phyloP scores from a whole-genome alignment of 2,888 invertebrate species.

The Cataglyphis albicans region DNA sequence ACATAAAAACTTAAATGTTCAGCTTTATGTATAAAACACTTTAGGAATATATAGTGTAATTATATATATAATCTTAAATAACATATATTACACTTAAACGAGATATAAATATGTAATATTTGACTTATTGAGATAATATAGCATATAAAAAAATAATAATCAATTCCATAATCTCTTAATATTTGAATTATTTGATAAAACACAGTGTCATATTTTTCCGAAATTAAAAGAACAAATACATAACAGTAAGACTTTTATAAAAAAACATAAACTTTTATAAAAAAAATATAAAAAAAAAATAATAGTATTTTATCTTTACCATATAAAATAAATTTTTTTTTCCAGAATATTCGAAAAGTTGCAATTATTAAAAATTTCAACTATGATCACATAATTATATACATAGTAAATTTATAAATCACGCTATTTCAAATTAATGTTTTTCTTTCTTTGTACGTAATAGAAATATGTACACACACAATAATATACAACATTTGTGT shows the following conservation, averaged over 20 bases:
- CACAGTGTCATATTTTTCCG: conserved; percentile 11
- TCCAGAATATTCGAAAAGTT: not conserved
- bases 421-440: not conserved
- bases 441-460: not conserved
- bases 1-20: conserved; percentile 42
- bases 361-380: not conserved
- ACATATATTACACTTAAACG: conserved; percentile 28
- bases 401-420: conserved; percentile 9
- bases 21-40: conserved; percentile 45
- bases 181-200: conserved; percentile 20
- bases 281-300: not conserved
- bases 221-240: conserved; percentile 7
- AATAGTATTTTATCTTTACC: not conserved
- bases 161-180: not conserved
- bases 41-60: conserved; percentile 5
- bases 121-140: conserved; percentile 11
- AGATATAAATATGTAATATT: conserved; percentile 7
- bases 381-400: not conserved
- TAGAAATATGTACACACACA: not conserved
- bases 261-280: conserved; percentile 8
- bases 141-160: not conserved
- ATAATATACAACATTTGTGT: not conserved
- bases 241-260: conserved; percentile 6
- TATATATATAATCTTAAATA: conserved; percentile 27
- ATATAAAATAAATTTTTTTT: not conserved